These are phyloP conservation scores for Meriones unguiculatus DNA, from an alignment of 2,113 vertebrate genomes.

Conservation along the genomic window DNA sequence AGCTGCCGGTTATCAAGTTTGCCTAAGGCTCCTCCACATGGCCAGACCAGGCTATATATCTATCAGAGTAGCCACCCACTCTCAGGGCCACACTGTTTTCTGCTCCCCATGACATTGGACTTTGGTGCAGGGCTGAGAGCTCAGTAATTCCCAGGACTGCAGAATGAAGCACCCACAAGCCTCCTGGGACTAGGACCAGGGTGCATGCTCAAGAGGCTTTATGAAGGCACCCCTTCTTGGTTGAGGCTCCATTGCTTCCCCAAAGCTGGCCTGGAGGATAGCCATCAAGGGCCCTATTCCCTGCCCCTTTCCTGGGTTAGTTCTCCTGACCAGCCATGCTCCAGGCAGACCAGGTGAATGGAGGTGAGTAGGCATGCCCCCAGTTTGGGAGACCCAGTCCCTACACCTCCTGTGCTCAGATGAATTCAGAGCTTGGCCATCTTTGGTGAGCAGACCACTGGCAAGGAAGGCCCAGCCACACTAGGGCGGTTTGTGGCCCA, in stretches of 20 bases:
- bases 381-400: no score
- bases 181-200: background rate
- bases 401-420: background rate
- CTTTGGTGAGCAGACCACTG: accelerated
- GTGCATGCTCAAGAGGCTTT: background rate
- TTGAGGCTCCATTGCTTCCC: accelerated
- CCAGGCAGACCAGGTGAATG: background rate
- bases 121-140: background rate
- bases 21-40: accelerated
- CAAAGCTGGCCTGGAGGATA: accelerated
- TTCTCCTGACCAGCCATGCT: background rate
- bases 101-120: background rate
- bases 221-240: background rate
- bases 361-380: background rate
- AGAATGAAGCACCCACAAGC: accelerated
- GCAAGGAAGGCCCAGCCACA: background rate
- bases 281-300: background rate
- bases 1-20: accelerated
- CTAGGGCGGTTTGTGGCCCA: slow-evolving; percentile 36
- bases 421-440: background rate
- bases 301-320: background rate
- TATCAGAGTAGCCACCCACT: accelerated
- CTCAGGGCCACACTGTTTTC: background rate
- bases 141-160: background rate
- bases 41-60: accelerated